Conservation (phyloP, 2,797 vertebrate species). For the Spea hammondii region DNA sequence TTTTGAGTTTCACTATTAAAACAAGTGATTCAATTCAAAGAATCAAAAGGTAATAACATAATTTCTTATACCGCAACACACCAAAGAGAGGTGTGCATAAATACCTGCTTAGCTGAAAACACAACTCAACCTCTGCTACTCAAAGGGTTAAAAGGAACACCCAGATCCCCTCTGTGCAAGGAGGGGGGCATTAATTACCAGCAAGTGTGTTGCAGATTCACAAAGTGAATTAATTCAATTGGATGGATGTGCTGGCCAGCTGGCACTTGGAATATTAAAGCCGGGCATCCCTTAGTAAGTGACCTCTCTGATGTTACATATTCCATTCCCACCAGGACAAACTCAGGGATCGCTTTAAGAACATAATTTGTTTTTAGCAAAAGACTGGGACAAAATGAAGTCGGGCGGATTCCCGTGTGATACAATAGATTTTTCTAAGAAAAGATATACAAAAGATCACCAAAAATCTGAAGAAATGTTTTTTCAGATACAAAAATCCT, state of each 20-base stretch:
- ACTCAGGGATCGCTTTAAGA: background rate
- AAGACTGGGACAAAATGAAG: background rate
- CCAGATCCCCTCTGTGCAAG: background rate
- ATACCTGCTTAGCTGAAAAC: no score
- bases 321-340: slow-evolving; percentile 8
- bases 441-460: background rate
- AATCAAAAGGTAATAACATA: no score
- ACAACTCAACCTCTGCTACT: background rate
- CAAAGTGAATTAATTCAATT: slow-evolving; percentile 13
- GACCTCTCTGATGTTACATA: background rate
- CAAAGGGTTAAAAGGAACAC: background rate
- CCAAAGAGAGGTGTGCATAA: no score
- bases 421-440: background rate
- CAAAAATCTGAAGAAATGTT: no score
- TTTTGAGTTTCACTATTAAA: no score
- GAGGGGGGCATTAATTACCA: slow-evolving; percentile 9
- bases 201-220: slow-evolving; percentile 5
- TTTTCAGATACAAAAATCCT: no score
- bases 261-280: slow-evolving; percentile 18
- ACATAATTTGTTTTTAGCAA: slow-evolving; percentile 9
- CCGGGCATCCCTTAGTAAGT: background rate
- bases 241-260: slow-evolving; percentile 19
- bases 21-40: no score
- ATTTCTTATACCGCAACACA: no score
- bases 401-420: background rate